Base-by-base conservation (phyloP, 2,113 vertebrate genomes). In the Odontesthes bonariensis region DNA sequence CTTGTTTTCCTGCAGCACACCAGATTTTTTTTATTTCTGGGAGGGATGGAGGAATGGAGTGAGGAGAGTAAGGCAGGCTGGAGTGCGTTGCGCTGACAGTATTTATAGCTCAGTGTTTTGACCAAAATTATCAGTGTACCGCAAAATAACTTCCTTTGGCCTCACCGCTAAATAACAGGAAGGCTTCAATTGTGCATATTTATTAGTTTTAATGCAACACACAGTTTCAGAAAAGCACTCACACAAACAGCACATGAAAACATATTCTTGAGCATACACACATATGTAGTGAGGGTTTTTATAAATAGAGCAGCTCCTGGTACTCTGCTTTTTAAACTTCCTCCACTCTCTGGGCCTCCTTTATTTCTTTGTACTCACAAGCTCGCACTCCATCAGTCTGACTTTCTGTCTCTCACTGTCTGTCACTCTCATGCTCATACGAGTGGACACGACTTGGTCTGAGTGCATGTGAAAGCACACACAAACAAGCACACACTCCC, bases 51-150 rank as follows among this genome's bases (percentile, higher is more conserved):
- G 79, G 61, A 68, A 76, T 75, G 65, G 68, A 83, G 78, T 23
- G 56, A 80, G 82, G 76, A 85, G 63, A 75, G 81, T 78, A 84
- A 75, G 73, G 81, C 77, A 80, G 87, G 82, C 81, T 83, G 23
- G 83, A 90, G 80, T 88, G 83, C 66, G 75, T 53, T 79, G 86
- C 47, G 55, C 91, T 90, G 89, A 89, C 92, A 92, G 89, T 94
- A 95, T 95, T 95, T 95, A 94, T 94, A 95, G 92, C 84, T 77
- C 82, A 77, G 86, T 89, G 90, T 93, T 94, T 91, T 94, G 89
- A 94, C 94, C 93, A 92, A 95, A 93, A 94, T 93, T 75, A 94
- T 94, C 93, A 94, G 92, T 92, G 92, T 91, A 94, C 94, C 94
- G 93, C 92, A 92, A 93, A 94, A 94, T 93, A 91, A 93, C 94